These are phyloP conservation scores for Paedocypris micromegethes DNA, from an alignment of 2,797 vertebrate species.

Conservation along the genomic window DNA sequence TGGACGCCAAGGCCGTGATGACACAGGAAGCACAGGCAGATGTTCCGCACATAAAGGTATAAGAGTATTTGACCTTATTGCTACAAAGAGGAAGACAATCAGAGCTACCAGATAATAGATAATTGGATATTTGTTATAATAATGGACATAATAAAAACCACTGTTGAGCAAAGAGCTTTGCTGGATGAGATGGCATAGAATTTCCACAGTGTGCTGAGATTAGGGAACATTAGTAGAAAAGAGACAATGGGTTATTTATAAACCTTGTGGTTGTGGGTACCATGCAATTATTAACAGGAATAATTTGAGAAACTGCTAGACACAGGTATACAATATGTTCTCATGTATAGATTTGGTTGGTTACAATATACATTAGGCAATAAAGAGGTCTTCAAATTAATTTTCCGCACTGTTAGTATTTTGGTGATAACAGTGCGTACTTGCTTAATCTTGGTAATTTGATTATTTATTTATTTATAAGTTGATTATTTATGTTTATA, in stretches of 20 bases:
- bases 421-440: no score
- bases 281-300: constrained; percentile 17
- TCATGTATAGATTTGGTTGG: no score
- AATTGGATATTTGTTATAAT: constrained; percentile 70
- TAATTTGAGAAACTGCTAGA: constrained; percentile 6
- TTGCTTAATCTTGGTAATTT: no score
- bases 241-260: constrained; percentile 53
- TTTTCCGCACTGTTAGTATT: no score
- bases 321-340: not conserved
- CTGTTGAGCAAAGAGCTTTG: constrained; percentile 60
- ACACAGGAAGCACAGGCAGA: constrained; percentile 63
- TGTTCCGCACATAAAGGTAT: constrained; percentile 56
- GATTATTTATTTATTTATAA: no score
- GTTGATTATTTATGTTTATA: no score
- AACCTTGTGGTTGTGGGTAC: constrained; percentile 35
- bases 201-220: constrained; percentile 60
- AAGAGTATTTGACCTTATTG: constrained; percentile 49
- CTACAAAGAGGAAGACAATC: constrained; percentile 48
- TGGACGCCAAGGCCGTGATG: constrained; percentile 53
- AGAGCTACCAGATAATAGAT: constrained; percentile 55
- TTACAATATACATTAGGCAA: no score
- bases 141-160: constrained; percentile 44
- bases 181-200: constrained; percentile 46
- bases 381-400: no score
- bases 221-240: constrained; percentile 45